Evolutionary conservation across 2,113 vertebrate genomes (phyloP).

Genomic region (Lycocorax pyrrhopterus): DNA sequence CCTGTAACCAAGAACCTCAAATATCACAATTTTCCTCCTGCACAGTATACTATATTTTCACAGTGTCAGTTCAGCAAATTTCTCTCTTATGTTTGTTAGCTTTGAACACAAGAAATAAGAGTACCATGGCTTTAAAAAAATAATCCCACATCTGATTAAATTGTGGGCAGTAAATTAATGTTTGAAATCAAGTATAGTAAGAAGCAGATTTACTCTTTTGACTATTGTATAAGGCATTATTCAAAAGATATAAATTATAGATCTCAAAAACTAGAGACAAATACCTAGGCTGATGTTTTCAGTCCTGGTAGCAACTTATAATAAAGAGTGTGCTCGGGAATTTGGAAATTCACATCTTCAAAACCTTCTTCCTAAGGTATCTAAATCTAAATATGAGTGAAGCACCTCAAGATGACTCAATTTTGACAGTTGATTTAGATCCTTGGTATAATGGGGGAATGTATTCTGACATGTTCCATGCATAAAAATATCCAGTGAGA

Average conservation of each 20-base stretch:
- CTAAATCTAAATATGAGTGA: not conserved
- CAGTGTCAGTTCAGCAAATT: not conserved
- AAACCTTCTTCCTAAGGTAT: not conserved
- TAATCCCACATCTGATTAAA: not conserved
- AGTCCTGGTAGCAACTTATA: not conserved
- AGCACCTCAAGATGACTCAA: not conserved
- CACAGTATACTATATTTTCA: not conserved
- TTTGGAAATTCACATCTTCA: not conserved
- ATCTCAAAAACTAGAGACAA: not conserved
- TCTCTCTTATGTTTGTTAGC: not conserved
- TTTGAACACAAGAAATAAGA: not conserved
- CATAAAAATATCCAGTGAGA: not conserved
- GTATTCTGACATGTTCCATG: not conserved
- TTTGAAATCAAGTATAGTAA: not conserved
- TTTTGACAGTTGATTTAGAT: not conserved
- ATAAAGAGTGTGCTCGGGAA: not conserved
- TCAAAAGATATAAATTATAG: not conserved
- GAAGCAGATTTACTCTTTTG: not conserved
- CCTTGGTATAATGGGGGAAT: not conserved
- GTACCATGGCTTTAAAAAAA: not conserved
- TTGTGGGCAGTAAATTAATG: not conserved
- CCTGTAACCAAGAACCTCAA: not conserved
- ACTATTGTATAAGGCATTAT: not conserved
- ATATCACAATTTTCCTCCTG: not conserved
- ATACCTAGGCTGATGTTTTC: not conserved